Percentiles rank a stretch among this genome's conserved stretches.
These are phyloP conservation scores for Timandra comae DNA, from an alignment of 2,888 invertebrate genomes.

Conservation along the genomic window DNA sequence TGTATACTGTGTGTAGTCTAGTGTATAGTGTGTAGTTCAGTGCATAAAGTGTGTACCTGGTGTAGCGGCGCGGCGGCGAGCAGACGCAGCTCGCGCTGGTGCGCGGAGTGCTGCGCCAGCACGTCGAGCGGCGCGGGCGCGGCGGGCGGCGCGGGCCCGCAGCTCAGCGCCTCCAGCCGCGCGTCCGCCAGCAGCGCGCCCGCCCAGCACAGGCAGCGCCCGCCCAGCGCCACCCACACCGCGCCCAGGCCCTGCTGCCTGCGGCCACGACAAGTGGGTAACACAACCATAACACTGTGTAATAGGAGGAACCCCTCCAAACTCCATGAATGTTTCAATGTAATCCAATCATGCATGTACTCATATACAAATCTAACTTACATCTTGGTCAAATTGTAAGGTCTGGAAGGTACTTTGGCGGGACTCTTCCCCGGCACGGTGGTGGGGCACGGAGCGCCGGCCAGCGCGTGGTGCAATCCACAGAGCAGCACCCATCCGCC, in stretches of 20 bases:
- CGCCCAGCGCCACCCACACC: constrained; percentile 91
- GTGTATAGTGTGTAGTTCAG: constrained; percentile 54
- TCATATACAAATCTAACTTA: constrained; percentile 38
- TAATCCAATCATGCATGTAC: no score
- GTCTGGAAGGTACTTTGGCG: constrained; percentile 56
- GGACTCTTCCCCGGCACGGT: constrained; percentile 58
- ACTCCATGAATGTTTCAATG: background rate
- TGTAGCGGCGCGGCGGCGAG: constrained; percentile 84
- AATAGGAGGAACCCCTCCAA: background rate
- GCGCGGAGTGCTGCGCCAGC: constrained; percentile 80
- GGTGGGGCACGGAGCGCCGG: constrained; percentile 76
- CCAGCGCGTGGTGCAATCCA: constrained; percentile 89
- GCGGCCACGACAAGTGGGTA: no score
- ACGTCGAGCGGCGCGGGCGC: constrained; percentile 80
- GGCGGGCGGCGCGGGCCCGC: constrained; percentile 26
- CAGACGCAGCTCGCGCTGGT: constrained; percentile 83
- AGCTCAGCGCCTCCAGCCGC: constrained; percentile 80
- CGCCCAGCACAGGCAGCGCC: constrained; percentile 87
- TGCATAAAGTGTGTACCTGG: constrained; percentile 68
- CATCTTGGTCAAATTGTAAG: constrained; percentile 69
- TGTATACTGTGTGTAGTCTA: no score
- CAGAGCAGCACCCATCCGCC: constrained; percentile 92
- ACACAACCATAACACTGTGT: background rate
- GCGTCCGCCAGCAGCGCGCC: constrained; percentile 86
- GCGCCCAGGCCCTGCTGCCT: constrained; percentile 93